Percentiles rank a stretch among this genome's conserved stretches.
These are phyloP conservation scores for Pegea sp. DNA, from an alignment of 23 tunicate genomes.

Conservation along the genomic window DNA sequence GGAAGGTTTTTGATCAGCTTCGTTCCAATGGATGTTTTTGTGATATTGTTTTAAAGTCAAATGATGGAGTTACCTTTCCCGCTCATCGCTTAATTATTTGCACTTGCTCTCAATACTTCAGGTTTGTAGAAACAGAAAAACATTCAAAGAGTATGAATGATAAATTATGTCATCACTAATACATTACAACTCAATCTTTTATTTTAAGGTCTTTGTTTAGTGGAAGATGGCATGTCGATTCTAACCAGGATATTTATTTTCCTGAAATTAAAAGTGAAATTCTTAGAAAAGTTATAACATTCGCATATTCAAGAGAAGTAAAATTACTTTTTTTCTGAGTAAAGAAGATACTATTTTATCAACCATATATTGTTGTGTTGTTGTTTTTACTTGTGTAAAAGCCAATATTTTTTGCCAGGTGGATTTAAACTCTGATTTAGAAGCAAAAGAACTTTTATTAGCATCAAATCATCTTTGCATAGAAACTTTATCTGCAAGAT, in stretches of 20 bases:
- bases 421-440: slow-evolving; percentile 6
- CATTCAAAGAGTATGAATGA: not conserved
- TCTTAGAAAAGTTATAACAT: slow-evolving; percentile 21
- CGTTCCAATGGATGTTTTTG: slow-evolving; percentile 28
- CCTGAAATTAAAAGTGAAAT: slow-evolving; percentile 30
- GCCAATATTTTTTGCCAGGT: slow-evolving; percentile 7
- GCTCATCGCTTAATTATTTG: slow-evolving; percentile 69
- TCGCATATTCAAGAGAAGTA: slow-evolving; percentile 64
- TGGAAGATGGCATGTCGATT: slow-evolving; percentile 64
- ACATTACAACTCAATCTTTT: not conserved
- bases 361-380: no score
- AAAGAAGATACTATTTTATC: not conserved
- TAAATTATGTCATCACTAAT: not conserved
- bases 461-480: slow-evolving; percentile 59
- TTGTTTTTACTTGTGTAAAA: no score
- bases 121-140: slow-evolving; percentile 7
- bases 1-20: slow-evolving; percentile 43
- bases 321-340: not conserved
- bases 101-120: slow-evolving; percentile 58
- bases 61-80: slow-evolving; percentile 23
- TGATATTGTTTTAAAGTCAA: slow-evolving; percentile 35
- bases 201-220: slow-evolving; percentile 55
- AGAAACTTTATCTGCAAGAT: slow-evolving; percentile 25
- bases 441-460: slow-evolving; percentile 55
- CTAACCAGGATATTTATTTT: slow-evolving; percentile 20